phyloP scores from a whole-genome alignment of 2,113 vertebrate species.

The Mungos mungo region DNA sequence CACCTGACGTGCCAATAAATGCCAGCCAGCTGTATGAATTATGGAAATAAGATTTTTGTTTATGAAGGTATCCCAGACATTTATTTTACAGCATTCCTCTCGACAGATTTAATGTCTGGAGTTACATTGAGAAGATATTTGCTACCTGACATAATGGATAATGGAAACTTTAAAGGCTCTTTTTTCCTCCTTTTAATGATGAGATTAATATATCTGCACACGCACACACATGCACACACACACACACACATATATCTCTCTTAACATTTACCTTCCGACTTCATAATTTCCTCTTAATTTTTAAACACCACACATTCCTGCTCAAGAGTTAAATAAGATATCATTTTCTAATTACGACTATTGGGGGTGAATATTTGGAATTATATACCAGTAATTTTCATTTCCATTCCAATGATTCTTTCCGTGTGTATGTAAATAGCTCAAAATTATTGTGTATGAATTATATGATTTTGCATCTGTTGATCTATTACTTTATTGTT shows the following conservation, averaged over 20 bases:
- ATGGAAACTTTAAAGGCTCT: constrained; percentile 88
- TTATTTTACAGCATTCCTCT: constrained; percentile 92
- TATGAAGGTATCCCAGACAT: constrained; percentile 94
- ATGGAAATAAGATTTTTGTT: constrained; percentile 96
- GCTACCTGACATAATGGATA: constrained; percentile 92
- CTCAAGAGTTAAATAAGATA: constrained; percentile 54
- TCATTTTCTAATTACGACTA: constrained; percentile 59
- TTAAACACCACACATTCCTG: constrained; percentile 47
- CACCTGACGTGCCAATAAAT: constrained; percentile 94
- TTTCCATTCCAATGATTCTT: constrained; percentile 64
- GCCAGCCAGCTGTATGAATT: constrained; percentile 94
- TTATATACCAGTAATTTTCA: constrained; percentile 72
- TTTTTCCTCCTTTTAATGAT: constrained; percentile 83
- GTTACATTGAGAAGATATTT: constrained; percentile 92
- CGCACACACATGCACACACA: constrained; percentile 44
- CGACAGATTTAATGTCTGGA: constrained; percentile 92
- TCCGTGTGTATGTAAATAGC: not conserved
- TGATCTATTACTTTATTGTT: constrained; percentile 53
- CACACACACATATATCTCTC: constrained; percentile 46
- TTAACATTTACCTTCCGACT: constrained; percentile 81
- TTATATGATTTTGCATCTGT: constrained; percentile 50
- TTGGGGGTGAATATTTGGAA: constrained; percentile 36
- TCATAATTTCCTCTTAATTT: constrained; percentile 73
- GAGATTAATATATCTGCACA: constrained; percentile 80
- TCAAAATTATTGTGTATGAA: constrained; percentile 31